Evolutionary conservation across 2,797 vertebrate genomes (phyloP).

Genomic region (Chelon auratus): DNA sequence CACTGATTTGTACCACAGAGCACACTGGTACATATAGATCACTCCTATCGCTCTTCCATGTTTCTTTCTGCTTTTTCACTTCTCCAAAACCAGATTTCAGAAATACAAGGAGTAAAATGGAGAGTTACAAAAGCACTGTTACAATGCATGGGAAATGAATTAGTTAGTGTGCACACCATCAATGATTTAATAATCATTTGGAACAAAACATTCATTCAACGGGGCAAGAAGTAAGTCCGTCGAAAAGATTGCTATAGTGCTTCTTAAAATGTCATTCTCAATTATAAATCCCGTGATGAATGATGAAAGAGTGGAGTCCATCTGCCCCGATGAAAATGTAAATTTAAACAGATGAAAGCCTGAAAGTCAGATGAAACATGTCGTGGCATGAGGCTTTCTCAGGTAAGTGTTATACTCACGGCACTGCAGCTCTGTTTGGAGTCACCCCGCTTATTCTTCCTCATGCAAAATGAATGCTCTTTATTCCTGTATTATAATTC

Average conservation of each 20-base stretch:
- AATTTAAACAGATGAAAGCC: slow-evolving; percentile 24
- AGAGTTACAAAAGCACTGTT: background rate
- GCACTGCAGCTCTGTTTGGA: background rate
- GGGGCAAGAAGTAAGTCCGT: background rate
- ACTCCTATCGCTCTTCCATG: background rate
- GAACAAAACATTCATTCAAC: slow-evolving; percentile 21
- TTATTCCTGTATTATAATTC: background rate
- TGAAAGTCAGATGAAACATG: slow-evolving; percentile 5
- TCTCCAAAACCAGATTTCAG: background rate
- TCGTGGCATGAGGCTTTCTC: background rate
- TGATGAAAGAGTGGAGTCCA: slow-evolving; percentile 23
- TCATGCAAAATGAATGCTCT: slow-evolving; percentile 23
- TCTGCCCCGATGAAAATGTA: slow-evolving; percentile 16
- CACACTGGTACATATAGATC: too few relatives aligned
- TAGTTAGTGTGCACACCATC: slow-evolving; percentile 27
- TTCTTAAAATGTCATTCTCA: background rate
- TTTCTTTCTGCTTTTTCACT: background rate
- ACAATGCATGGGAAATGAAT: slow-evolving; percentile 39
- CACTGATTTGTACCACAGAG: background rate
- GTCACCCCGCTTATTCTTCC: slow-evolving; percentile 6
- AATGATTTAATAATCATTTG: slow-evolving; percentile 43
- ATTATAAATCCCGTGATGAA: slow-evolving; percentile 20
- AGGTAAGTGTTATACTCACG: slow-evolving; percentile 7
- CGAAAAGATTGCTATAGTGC: background rate
- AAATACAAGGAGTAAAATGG: background rate